Evolutionary conservation across 2,888 invertebrate genomes (phyloP), one percentile per base, ranked within the genome.

Genomic region (Drosophila prostipennis): DNA sequence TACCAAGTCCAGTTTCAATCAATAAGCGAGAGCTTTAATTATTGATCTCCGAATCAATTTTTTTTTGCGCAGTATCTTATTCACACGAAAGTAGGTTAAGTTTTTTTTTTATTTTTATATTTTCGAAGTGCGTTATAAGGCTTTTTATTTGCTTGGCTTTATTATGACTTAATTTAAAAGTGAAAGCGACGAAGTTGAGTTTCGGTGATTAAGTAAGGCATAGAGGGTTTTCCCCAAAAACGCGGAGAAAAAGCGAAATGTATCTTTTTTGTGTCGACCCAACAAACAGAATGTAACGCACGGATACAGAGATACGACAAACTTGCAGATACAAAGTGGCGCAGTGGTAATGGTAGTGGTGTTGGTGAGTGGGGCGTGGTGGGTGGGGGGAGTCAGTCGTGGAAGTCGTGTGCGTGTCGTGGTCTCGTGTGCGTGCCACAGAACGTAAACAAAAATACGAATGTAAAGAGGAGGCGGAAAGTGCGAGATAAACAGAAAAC

Each of bases 401-500:
- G 29, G 70, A 26, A 36, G 36, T 49, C 36, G 57, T 68, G 56
- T 55, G 68, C 43, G 58, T 68, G 70, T 29, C 59, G 52, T 68
- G 59, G 65, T 54, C 46, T 48, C 51, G 42, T 45, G 77, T 81
- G 79, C 76, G 76, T 82, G 81, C 76, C 78, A 68, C 86, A 80
- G 87, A 84, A 84, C 88, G 84, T 84, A 84, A 84, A 84, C 84
- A 84, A 84, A 84, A 88, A 86, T 76, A 88, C 88, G 84, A 86
- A 88, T 77, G 87, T 60, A 49, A 78, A 80, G 88, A 84, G 86
- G 77, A 84, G 76, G 87, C 83, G 87, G 83, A 86, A 86, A 82
- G 88, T 83, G 88, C 80, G 84, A 84, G 77, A 88, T 84, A 84
- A 84, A 84, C 84, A 88, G 89, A 85, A 85, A 85, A 88, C 85